Evolutionary conservation across 2,888 invertebrate species (phyloP), one percentile per base, ranked within the genome.

Genomic region (Cantharis lateralis): DNA sequence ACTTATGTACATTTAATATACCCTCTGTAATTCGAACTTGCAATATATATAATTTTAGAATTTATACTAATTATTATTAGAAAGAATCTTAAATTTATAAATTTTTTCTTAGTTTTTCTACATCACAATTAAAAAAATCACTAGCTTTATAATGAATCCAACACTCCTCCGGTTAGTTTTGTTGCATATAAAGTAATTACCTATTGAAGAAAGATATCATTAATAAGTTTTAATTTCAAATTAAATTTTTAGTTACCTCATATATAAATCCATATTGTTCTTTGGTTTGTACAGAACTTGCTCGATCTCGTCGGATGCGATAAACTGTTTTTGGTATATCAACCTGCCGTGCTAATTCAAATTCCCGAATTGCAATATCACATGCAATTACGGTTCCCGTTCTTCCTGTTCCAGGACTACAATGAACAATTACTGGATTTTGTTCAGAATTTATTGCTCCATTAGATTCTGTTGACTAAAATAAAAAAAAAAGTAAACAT

Each of bases 221-320:
- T 70, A 66, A 2, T 20, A 63, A 2, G n/a, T 61, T n/a, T 61
- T 16, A 61, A 61, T 26, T 18, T 13, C 0, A 70, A 48, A 70
- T 18, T 63, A 15, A 20, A 13, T 15, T 10, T 62, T 63, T 72
- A 73, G 81, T 81, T 86, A 96, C 97, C 93, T 95, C 95, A 88
- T 98, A 97, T 80, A 98, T 93, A 89, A 97, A 96, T 85, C 93
- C 92, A 88, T 98, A 98, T 89, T 98, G 98, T 85, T 97, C 96
- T 84, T 94, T 93, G 78, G 97, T 97, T 88, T 96, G 94, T 20
- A 98, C 95, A 77, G 96, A 92, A 82, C 96, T 96, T 68, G 96
- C 96, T 13, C 98, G 90, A 86, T 97, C 97, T 83, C 95, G 92
- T 81, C 98, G 91, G 84, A 98, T 91, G 81, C 92, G 92, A 82